Percentiles rank a stretch among this genome's conserved stretches.
Evolutionary conservation across 2,888 invertebrate genomes (phyloP).

Genomic region (Leistus spinibarbis): DNA sequence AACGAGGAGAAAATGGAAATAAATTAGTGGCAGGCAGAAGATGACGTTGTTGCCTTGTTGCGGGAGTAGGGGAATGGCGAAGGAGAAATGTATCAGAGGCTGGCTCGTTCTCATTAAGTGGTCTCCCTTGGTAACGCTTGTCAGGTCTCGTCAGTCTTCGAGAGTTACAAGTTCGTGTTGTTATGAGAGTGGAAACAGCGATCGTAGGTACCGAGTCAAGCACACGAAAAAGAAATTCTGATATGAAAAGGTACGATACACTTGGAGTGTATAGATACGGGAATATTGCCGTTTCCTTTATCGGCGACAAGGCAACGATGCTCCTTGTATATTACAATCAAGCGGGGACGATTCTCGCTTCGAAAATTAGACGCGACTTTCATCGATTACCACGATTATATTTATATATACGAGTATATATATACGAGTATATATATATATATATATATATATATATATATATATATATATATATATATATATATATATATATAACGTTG

Average conservation of each 20-base stretch:
- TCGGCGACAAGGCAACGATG: conserved; percentile 8
- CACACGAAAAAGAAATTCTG: conserved; percentile 35
- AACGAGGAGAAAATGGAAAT: conserved; percentile 31
- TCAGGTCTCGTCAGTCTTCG: conserved; percentile 50
- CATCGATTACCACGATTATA: conserved; percentile 32
- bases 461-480: too few species aligned
- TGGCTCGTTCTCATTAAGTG: conserved; percentile 55
- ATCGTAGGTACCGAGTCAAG: conserved; percentile 38
- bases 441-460: too few species aligned
- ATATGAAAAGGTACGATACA: conserved; percentile 44
- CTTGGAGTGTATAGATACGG: conserved; percentile 44
- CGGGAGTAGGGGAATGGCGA: background rate
- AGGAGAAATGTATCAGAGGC: conserved; percentile 35
- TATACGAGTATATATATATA: too few species aligned
- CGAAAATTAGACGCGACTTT: conserved; percentile 30
- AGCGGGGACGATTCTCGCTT: background rate
- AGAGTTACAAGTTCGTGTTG: conserved; percentile 39
- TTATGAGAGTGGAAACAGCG: conserved; percentile 36
- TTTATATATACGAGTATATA: too few species aligned
- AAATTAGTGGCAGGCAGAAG: conserved; percentile 28
- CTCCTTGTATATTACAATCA: background rate
- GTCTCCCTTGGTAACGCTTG: conserved; percentile 57
- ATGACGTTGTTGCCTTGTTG: background rate
- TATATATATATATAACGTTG: too few species aligned
- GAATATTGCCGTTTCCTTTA: conserved; percentile 41